Evolutionary conservation across 2,888 invertebrate species (phyloP), one percentile per base, ranked within the genome.

Genomic region (Agrotis ipsilon): DNA sequence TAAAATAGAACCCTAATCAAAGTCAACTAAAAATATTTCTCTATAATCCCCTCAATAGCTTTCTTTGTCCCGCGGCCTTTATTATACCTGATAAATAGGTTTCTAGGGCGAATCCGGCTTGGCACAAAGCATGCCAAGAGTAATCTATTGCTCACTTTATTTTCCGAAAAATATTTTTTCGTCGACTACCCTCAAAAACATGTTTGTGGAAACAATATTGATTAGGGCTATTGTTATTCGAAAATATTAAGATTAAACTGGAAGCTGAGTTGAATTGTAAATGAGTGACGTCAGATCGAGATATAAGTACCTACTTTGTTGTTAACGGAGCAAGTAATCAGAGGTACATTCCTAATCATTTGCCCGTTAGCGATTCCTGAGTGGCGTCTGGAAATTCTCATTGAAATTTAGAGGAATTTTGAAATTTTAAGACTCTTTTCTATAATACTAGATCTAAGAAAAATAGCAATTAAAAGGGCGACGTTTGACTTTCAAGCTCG

Each of bases 131-230:
- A 85, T 80, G 84, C 87, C 87, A 87, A 87, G 75, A 87, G 78
- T 83, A 88, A 90, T 90, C 84, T 89, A 86, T 91, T 89, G 89
- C 76, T 60, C 76, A 73, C 75, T 75, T 72, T 76, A 62, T 73
- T 74, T 65, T 70, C 19, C 19, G 18, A 77, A 83, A 87, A 87
- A 86, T 85, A 87, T 89, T 88, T 90, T 90, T 90, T 85, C 78
- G 61, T 16, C 39, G 39, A 77, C 59, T 75, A 70, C 81, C 79
- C 72, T 82, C 86, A 84, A 91, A 93, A 94, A 93, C 92, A 93
- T 93, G 92, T 93, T 93, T 93, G 88, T 85, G 88, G 86, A 89
- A 88, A 89, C 88, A 89, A 78, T 85, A 80, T 84, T 88, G 90
- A 91, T 91, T 85, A 88, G 88, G 86, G 87, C 79, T 87, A 86